Base-by-base conservation (phyloP, 1,140 invertebrate genomes). In the Cotesia typhae region DNA sequence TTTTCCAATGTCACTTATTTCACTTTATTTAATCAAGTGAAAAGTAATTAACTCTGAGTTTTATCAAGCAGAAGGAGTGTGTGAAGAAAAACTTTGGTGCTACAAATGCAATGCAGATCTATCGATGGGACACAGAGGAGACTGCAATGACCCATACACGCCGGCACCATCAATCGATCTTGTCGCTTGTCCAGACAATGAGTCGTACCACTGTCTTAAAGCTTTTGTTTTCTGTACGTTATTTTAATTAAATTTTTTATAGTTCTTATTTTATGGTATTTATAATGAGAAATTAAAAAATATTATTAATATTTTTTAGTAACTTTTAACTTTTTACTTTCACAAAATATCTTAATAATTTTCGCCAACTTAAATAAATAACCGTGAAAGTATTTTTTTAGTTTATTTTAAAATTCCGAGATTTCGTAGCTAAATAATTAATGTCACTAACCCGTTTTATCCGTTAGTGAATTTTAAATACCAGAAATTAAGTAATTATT, bases 111-210 rank as follows among this genome's bases (percentile, higher is more conserved):
- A 85, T 35, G 77, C 79, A 0, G 68, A 83, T 73, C 57, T 82
- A 41, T 76, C 52, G 36, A 69, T 67, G 6, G 75, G 77, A 0
- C 76, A 78, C 9, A 79, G 76, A 14, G 61, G 64, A 17, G 80
- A 79, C 14, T 85, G 84, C 74, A 84, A 84, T 63, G 83, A 85
- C 66, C 84, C 84, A 61, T 85, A 80, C 73, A 47, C 66, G 4
- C 72, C 79, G 4, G 66, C 67, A 38, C 63, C 76, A 14, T 66
- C 66, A 7, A 70, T 74, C 10, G 72, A 80, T 65, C 65, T 85
- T 2, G 69, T 78, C 0, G 69, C 71, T 0, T 85, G 84, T 75
- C 75, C 81, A 6, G 70, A 63, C 20, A 77, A 81, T 17, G 79
- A 81, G 65, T 67, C 77, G 38, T 78, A 82, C 36, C 72, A 76